These are phyloP conservation scores for Synanthedon andrenaeformis DNA, from an alignment of 2,888 invertebrate species.

Conservation along the genomic window DNA sequence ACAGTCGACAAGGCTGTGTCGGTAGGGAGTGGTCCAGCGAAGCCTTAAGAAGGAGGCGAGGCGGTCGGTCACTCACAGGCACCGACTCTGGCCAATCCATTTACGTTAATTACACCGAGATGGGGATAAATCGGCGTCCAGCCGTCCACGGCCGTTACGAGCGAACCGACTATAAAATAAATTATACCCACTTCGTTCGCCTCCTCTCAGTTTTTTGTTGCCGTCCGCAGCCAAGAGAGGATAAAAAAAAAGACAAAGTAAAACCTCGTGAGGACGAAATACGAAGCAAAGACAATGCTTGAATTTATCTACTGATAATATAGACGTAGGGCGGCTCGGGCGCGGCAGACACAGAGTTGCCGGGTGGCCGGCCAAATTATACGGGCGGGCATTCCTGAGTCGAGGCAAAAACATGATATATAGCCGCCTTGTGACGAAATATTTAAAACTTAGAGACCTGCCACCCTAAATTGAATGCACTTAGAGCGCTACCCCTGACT, in stretches of 20 bases:
- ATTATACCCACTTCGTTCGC: slow-evolving; percentile 70
- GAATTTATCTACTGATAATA: slow-evolving; percentile 72
- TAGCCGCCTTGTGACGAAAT: slow-evolving; percentile 64
- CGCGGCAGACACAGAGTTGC: slow-evolving; percentile 54
- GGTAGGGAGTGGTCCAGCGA: slow-evolving; percentile 32
- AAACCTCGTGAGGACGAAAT: slow-evolving; percentile 68
- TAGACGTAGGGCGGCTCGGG: slow-evolving; percentile 63
- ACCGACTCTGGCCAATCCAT: slow-evolving; percentile 63
- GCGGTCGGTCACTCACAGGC: slow-evolving; percentile 33
- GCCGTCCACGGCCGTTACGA: slow-evolving; percentile 68
- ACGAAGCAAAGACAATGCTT: slow-evolving; percentile 70
- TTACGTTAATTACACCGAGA: slow-evolving; percentile 68
- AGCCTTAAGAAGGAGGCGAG: slow-evolving; percentile 18
- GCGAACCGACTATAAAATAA: slow-evolving; percentile 69
- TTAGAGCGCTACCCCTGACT: slow-evolving; percentile 45
- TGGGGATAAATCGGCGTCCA: slow-evolving; percentile 69
- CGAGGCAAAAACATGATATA: slow-evolving; percentile 67
- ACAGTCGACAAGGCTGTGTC: neutral
- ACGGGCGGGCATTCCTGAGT: slow-evolving; percentile 60
- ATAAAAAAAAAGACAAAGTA: slow-evolving; percentile 62
- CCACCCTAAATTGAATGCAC: slow-evolving; percentile 55
- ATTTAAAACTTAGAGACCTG: slow-evolving; percentile 59
- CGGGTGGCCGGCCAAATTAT: slow-evolving; percentile 64
- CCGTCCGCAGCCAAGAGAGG: slow-evolving; percentile 42
- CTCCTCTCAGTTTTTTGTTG: slow-evolving; percentile 68